phyloP scores from a whole-genome alignment of 2,797 vertebrate genomes.

The Megalops cyprinoides region DNA sequence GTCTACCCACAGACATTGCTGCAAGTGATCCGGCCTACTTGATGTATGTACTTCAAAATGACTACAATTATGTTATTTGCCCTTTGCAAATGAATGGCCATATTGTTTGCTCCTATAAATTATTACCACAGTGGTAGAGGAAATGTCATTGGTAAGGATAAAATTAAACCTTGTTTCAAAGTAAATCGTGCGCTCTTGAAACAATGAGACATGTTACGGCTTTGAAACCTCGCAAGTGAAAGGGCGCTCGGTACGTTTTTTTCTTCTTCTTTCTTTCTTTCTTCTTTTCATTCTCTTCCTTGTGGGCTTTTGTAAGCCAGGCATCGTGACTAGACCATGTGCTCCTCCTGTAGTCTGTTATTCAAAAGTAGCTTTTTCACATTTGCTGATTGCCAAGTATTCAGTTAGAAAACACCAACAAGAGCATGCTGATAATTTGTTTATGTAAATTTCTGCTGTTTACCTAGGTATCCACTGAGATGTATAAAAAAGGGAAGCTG shows the following conservation, averaged over 20 bases:
- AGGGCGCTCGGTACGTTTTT: not conserved
- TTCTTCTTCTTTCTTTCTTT: not conserved
- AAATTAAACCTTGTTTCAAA: not conserved
- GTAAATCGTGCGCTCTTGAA: not conserved
- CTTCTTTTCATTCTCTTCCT: not conserved
- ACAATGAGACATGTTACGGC: not conserved
- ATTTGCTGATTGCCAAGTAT: not conserved
- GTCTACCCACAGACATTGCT: not conserved
- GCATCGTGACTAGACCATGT: not conserved
- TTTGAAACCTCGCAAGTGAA: not conserved
- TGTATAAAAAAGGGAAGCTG: conserved; percentile 22
- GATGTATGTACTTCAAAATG: not conserved
- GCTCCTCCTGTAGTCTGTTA: not conserved
- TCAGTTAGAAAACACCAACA: not conserved
- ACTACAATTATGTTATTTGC: too few species aligned
- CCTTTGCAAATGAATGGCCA: not conserved
- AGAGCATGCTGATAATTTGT: not conserved
- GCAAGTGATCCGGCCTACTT: not conserved
- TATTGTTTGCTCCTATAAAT: not conserved
- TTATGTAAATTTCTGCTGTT: conserved; percentile 17
- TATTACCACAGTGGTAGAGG: not conserved
- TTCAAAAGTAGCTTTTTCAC: not conserved
- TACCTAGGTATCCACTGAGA: not conserved
- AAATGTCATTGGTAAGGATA: not conserved
- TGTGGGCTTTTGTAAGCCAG: not conserved